phyloP scores from a whole-genome alignment of 2,113 vertebrate species.

The Leptodactylus fuscus region DNA sequence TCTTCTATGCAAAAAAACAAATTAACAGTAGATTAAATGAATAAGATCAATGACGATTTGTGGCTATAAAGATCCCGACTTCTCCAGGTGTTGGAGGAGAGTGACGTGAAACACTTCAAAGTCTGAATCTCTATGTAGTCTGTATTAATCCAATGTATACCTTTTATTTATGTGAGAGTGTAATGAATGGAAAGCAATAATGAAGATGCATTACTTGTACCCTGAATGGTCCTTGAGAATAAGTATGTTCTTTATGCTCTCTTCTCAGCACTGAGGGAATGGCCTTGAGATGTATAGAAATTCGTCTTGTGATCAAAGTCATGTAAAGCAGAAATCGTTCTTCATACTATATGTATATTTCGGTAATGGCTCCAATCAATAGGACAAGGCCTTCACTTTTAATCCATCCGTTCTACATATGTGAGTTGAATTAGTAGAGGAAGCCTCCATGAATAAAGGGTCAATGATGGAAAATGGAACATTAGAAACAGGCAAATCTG shows the following conservation, averaged over 20 bases:
- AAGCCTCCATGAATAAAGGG: too few species aligned
- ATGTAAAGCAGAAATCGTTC: background rate
- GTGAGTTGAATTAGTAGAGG: too few species aligned
- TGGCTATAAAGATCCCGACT: background rate
- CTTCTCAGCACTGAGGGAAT: background rate
- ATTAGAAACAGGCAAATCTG: too few species aligned
- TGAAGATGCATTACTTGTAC: constrained; percentile 9
- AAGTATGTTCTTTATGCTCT: constrained; percentile 6
- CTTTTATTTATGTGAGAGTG: background rate
- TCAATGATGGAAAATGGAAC: too few species aligned
- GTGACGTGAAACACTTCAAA: constrained; percentile 9
- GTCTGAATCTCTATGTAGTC: background rate
- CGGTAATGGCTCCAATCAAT: background rate
- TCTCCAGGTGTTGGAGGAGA: too few species aligned
- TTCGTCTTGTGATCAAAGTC: background rate
- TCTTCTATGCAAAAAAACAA: too few species aligned
- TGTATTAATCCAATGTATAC: background rate
- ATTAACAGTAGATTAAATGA: too few species aligned
- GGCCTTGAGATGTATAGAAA: constrained; percentile 14
- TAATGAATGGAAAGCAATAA: background rate
- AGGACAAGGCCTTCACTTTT: background rate
- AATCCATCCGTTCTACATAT: background rate
- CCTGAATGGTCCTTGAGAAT: constrained; percentile 3
- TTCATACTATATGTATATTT: background rate
- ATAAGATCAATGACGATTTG: background rate